These are phyloP conservation scores for Melanchra persicariae DNA, from an alignment of 2,888 invertebrate species.

Conservation along the genomic window DNA sequence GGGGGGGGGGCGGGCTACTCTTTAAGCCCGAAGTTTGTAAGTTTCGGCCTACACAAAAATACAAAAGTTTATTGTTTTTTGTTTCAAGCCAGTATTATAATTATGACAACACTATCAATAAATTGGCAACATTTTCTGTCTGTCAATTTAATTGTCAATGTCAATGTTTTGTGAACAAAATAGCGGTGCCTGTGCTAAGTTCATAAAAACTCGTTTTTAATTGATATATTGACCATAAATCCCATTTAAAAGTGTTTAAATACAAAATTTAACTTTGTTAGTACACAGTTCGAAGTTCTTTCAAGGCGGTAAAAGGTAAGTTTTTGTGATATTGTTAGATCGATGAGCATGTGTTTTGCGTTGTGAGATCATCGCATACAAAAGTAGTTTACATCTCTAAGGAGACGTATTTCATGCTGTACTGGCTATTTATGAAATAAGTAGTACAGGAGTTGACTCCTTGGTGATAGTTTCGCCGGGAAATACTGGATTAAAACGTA, in stretches of 20 bases:
- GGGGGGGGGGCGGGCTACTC: too few species aligned
- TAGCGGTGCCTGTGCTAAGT: slow-evolving; percentile 40
- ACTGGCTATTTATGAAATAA: neutral
- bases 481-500: neutral
- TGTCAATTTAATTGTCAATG: neutral
- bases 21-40: too few species aligned
- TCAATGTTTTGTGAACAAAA: neutral
- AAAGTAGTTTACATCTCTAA: slow-evolving; percentile 1
- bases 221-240: slow-evolving; percentile 4
- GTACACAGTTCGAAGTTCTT: slow-evolving; percentile 4
- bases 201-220: slow-evolving; percentile 19
- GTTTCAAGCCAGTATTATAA: neutral
- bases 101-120: neutral
- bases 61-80: neutral
- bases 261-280: slow-evolving; percentile 24
- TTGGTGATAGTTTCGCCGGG: neutral
- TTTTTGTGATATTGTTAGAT: slow-evolving; percentile 45
- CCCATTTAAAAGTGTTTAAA: slow-evolving; percentile 17
- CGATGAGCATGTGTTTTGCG: slow-evolving; percentile 61
- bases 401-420: neutral
- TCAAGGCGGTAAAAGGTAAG: slow-evolving; percentile 40
- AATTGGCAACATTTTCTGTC: neutral
- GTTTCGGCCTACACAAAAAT: too few species aligned
- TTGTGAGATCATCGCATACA: slow-evolving; percentile 47
- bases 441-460: too few species aligned